phyloP scores from a whole-genome alignment of 2,113 vertebrate genomes.

The Syrrhaptes paradoxus region DNA sequence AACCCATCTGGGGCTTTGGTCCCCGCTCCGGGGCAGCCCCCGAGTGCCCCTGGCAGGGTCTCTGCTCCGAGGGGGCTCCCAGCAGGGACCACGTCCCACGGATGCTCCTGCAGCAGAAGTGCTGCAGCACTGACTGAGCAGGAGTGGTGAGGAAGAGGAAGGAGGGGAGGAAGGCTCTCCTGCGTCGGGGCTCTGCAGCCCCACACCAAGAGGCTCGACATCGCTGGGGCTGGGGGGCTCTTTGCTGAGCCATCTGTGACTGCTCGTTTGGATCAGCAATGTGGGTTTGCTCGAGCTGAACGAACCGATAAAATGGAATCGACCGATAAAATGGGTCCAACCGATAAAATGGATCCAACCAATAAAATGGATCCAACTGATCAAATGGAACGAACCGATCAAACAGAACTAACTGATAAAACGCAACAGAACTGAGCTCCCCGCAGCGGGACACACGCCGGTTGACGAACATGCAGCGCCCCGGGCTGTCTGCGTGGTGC shows the following conservation, averaged over 20 bases:
- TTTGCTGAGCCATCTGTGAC: too few species aligned
- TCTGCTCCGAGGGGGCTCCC: neutral
- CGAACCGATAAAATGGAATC: too few species aligned
- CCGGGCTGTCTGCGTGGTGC: too few species aligned
- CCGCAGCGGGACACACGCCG: fast-evolving
- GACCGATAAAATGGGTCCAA: too few species aligned
- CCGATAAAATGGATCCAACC: too few species aligned
- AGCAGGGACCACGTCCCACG: fast-evolving
- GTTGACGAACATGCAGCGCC: too few species aligned
- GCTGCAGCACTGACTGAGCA: neutral
- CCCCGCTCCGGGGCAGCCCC: fast-evolving
- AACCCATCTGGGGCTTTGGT: too few species aligned
- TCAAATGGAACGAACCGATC: too few species aligned
- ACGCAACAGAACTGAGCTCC: fast-evolving
- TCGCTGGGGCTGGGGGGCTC: fast-evolving
- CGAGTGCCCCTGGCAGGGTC: fast-evolving
- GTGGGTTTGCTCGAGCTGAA: neutral
- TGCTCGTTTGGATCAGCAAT: neutral
- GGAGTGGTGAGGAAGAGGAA: neutral
- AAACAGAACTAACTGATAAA: too few species aligned
- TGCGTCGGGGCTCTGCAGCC: neutral
- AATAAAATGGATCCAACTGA: too few species aligned
- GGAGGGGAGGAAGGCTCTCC: too few species aligned
- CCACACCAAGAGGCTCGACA: fast-evolving
- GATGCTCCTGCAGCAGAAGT: neutral